Evolutionary conservation across 1,140 invertebrate species (phyloP), one percentile per base, ranked within the genome.

Genomic region (Brachionus koreanus): DNA sequence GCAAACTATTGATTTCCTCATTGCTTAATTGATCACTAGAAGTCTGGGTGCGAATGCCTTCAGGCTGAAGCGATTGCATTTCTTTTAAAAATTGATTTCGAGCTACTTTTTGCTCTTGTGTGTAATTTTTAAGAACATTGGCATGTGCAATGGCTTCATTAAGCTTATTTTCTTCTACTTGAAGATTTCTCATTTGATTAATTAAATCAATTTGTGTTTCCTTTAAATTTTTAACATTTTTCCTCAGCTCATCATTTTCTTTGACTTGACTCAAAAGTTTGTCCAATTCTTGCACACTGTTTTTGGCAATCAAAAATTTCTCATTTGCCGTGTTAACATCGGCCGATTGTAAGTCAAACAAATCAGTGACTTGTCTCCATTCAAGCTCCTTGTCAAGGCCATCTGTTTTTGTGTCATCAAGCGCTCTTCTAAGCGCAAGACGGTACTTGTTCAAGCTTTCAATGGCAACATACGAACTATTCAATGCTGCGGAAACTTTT

Each of bases 1-100:
- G 89, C 37, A 90, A 83, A 5, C 88, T 85, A 84, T 91, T 90
- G 37, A 90, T 84, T 83, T 91, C 90, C 19, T 90, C 89, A 76
- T 90, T 88, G 85, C 87, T 88, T 65, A n/a, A 83, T 63, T 52
- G 35, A 84, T 65, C 63, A 69, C 37, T 19, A 1, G 39, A 46
- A 49, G 76, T 25, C 3, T 57, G 23, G 25, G 46, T 6, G 12
- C 49, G 49, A 25, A 79, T 79, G 35, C 76, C 76, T 43, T 79
- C 76, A 10, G 76, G 76, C 25, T 79, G 76, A 23, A 79, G 61
- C 16, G 76, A 49, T 37, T 79, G 76, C 49, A 79, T 79, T 61
- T 79, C 76, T 79, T 79, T 79, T 16, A 79, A 43, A 43, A 79
- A 79, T 29, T 79, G 76, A 39, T 37, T 65, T 16, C 76, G 25